Evolutionary conservation across 37 sponge, comb jelly and placozoan species (phyloP), one percentile per base, ranked within the genome.

Genomic region (Tethya wilhelma): DNA sequence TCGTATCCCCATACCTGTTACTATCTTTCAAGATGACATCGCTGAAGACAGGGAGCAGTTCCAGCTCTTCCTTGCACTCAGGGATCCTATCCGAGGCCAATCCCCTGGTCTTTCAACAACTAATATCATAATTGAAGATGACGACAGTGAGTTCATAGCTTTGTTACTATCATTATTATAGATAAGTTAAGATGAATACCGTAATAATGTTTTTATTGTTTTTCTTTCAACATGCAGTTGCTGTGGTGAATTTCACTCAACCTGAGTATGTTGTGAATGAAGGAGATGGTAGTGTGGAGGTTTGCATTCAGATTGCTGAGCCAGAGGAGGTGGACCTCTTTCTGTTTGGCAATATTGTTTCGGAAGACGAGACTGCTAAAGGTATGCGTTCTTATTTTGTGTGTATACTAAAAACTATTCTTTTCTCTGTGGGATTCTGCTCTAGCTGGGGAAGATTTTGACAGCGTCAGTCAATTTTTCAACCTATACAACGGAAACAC

Each of bases 1-100:
- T 17, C 45, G 23, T 17, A 3, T 72, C 1, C 56, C 73, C 2
- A 34, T 72, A 23, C 53, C 56, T 20, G 45, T 72, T 6, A 25
- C 4, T 1, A 4, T 72, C 34, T 23, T 72, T 23, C 5, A 46
- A 29, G 73, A 72, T 30, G 23, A 40, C 11, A 55, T 72, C 17
- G 55, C 73, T 31, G 73, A 72, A 30, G 73, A 49, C 1, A 26
- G 1, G 5, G 73, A 72, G 44, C 23, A 8, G 5, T 72, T 72
- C 29, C 22, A 20, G 19, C 29, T 72, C 2, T 53, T 4, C 12
- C 56, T 72, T 9, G 5, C 34, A 14, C 45, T 53, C 56, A 30
- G 7, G 38, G 73, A 72, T 40, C 9, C 6, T 23, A 25, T 30
- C 2, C 1, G 19, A 42, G 56, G 56, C 30, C 25, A 53, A 30